A percentile compares a stretch with the other conserved stretches of the same genome.
Evolutionary conservation across 2,888 invertebrate genomes (phyloP).

Genomic region (Drosophila putrida): DNA sequence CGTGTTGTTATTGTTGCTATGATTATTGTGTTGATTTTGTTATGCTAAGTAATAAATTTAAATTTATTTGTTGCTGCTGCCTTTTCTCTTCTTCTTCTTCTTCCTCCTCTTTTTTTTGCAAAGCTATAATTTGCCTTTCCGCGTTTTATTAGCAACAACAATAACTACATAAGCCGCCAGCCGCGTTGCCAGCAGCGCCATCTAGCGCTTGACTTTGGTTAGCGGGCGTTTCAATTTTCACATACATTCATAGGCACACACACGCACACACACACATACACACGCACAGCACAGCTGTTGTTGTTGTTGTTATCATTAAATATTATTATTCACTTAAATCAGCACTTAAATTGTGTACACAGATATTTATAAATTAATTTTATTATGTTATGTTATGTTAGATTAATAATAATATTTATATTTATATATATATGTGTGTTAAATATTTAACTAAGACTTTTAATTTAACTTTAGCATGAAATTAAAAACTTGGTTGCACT

Average conservation of each 20-base stretch:
- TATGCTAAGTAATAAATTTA: constrained; percentile 66
- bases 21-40: constrained; percentile 52
- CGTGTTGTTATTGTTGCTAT: constrained; percentile 21
- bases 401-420: constrained; percentile 10
- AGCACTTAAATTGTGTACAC: constrained; percentile 35
- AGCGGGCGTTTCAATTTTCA: constrained; percentile 59
- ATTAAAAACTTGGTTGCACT: constrained; percentile 66
- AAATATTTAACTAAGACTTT: constrained; percentile 62
- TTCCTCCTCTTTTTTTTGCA: constrained; percentile 24
- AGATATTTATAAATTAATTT: constrained; percentile 26
- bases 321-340: constrained; percentile 22
- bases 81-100: constrained; percentile 1
- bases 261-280: constrained; percentile 19
- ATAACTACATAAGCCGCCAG: constrained; percentile 48
- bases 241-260: constrained; percentile 25
- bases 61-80: constrained; percentile 59
- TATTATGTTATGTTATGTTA: constrained; percentile 16
- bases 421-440: constrained; percentile 18
- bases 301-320: constrained; percentile 32
- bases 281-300: constrained; percentile 48
- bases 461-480: constrained; percentile 55
- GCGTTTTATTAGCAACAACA: constrained; percentile 55
- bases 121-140: constrained; percentile 60
- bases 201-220: constrained; percentile 69
- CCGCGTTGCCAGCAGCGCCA: constrained; percentile 60